These are phyloP conservation scores for Luehdorfia chinensis DNA, from an alignment of 1,140 invertebrate genomes.

Conservation along the genomic window DNA sequence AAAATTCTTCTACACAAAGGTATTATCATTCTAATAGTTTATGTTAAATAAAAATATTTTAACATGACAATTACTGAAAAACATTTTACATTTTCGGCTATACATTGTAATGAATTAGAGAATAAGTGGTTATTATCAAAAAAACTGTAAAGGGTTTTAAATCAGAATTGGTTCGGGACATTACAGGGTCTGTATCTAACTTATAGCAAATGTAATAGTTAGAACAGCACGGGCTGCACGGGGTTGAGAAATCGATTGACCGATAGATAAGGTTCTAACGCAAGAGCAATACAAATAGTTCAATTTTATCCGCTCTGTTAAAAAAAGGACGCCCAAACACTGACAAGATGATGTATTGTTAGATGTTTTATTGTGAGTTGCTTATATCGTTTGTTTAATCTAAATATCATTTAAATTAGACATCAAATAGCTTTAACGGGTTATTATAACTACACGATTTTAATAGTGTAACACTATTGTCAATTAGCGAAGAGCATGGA, in stretches of 20 bases:
- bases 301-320: constrained; percentile 45
- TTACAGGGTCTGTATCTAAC: no score
- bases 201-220: constrained; percentile 14
- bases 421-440: constrained; percentile 48
- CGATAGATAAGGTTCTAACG: constrained; percentile 50
- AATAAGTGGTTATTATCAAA: no score
- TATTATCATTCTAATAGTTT: no score
- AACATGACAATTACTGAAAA: no score
- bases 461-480: constrained; percentile 46
- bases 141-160: no score
- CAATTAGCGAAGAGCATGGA: no score
- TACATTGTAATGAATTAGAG: no score
- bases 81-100: no score
- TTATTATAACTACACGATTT: constrained; percentile 51
- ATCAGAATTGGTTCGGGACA: no score
- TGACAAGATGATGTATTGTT: constrained; percentile 56
- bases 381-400: constrained; percentile 64
- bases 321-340: constrained; percentile 46
- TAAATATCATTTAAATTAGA: constrained; percentile 62
- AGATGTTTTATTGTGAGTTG: constrained; percentile 54
- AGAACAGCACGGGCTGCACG: constrained; percentile 46
- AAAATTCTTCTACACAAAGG: no score
- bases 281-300: constrained; percentile 64
- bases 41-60: no score
- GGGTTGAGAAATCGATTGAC: constrained; percentile 58